These are phyloP conservation scores for Abscondita cerata DNA, from an alignment of 2,888 invertebrate genomes.

Conservation along the genomic window DNA sequence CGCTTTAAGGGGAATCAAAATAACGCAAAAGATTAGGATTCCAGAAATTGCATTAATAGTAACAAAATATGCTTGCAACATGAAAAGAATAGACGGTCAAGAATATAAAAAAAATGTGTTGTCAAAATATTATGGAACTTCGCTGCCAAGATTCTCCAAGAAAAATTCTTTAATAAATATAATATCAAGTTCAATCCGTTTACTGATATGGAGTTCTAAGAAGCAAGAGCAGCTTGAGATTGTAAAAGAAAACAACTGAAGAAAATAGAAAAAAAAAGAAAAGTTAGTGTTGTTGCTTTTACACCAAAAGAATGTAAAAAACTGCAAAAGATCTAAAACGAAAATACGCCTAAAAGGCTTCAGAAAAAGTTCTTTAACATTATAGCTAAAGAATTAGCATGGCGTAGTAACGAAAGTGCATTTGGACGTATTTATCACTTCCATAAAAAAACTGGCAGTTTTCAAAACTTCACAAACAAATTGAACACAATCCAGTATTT, in stretches of 20 bases:
- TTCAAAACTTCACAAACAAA: not conserved
- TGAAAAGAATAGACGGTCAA: not conserved
- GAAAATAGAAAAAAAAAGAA: not conserved
- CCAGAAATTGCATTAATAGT: too few species aligned
- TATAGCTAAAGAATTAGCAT: not conserved
- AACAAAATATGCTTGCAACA: too few species aligned
- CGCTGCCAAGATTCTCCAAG: not conserved
- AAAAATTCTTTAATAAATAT: not conserved
- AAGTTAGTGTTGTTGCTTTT: not conserved
- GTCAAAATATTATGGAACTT: too few species aligned
- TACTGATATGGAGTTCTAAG: too few species aligned
- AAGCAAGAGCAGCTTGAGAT: too few species aligned
- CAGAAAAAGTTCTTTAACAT: constrained; percentile 2
- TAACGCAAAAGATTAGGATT: too few species aligned
- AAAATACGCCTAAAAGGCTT: not conserved
- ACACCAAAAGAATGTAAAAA: not conserved
- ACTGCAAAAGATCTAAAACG: not conserved
- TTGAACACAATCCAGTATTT: too few species aligned
- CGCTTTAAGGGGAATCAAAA: too few species aligned
- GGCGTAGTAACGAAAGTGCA: not conserved
- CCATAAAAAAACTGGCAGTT: not conserved
- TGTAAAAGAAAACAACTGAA: not conserved
- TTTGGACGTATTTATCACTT: too few species aligned
- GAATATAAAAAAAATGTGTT: too few species aligned
- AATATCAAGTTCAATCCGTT: not conserved